Evolutionary conservation across 1,140 invertebrate genomes (phyloP), one percentile per base, ranked within the genome.

Genomic region (Tetramorium parvispinum): DNA sequence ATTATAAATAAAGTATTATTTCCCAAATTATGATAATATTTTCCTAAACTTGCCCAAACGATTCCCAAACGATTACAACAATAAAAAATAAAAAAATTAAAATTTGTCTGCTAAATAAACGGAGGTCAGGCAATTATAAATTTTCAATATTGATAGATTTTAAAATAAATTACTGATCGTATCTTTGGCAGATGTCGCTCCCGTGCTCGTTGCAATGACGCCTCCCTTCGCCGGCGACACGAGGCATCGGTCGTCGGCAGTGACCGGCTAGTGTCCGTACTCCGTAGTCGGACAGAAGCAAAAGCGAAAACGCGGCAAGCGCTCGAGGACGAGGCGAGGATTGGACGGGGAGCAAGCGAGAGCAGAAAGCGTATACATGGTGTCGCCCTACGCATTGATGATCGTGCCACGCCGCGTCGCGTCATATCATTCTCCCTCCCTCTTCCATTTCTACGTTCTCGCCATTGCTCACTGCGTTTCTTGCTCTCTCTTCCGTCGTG

Each of bases 241-340:
- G 76, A 63, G 75, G 66, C 27, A 32, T 2, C 27, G 1, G 27
- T 27, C 91, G 85, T 86, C 85, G 89, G 90, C 89, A 92, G 91
- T 92, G 89, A 92, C 91, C 91, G 91, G 92, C 89, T 93, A 87
- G 89, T 91, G 86, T 92, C 87, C 81, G 91, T 89, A 61, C 85
- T 92, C 87, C 81, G 91, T 89, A 61, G 86, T 86, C 85, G 18
- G 21, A 10, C 18, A 37, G 8, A 3, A 63, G 16, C n/a, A 5
- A 24, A 37, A 21, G n/a, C 2, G 18, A 2, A 18, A 78, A 86
- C 32, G n/a, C 16, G 6, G n/a, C 2, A 24, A 7, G 37, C 32
- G 1, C 85, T 79, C 75, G 73, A 75, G 65, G 21, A 24, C 65
- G 88, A 21, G 21, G 77, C 71, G 37, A 53, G 37, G 32, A 21